Evolutionary conservation across 2,797 vertebrate species (phyloP).

Genomic region (Arnoldichthys spilopterus): DNA sequence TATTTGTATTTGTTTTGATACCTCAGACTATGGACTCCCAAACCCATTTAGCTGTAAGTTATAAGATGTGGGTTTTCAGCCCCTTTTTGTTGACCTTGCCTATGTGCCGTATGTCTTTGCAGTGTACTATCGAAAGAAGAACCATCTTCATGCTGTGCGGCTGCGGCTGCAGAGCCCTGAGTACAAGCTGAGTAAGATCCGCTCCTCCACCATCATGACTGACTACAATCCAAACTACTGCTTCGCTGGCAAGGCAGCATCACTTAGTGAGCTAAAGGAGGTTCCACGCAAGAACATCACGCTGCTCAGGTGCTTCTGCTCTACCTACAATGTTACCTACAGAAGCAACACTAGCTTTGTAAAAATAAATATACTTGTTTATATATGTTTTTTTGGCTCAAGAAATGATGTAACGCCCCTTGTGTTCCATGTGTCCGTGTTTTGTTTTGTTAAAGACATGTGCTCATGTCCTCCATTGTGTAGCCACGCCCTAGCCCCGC

Average conservation of each 20-base stretch:
- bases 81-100: neutral
- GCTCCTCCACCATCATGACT: constrained; percentile 90
- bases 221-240: constrained; percentile 95
- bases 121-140: constrained; percentile 92
- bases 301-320: constrained; percentile 81
- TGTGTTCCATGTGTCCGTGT: too few relatives aligned
- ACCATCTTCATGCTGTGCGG: constrained; percentile 83
- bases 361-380: too few relatives aligned
- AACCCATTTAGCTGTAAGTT: neutral
- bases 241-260: constrained; percentile 84
- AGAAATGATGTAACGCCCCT: too few relatives aligned
- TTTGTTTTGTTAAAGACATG: too few relatives aligned
- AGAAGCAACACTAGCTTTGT: neutral
- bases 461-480: too few relatives aligned
- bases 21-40: too few relatives aligned
- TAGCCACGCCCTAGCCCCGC: too few relatives aligned
- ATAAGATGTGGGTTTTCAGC: neutral
- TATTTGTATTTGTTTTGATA: neutral
- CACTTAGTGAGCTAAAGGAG: constrained; percentile 86
- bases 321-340: neutral
- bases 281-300: constrained; percentile 91
- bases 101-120: constrained; percentile 23
- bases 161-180: constrained; percentile 85
- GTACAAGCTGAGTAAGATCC: constrained; percentile 92
- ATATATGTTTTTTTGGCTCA: too few relatives aligned